Base-by-base conservation (phyloP, 2,113 vertebrate genomes). In the Bufo gargarizans region DNA sequence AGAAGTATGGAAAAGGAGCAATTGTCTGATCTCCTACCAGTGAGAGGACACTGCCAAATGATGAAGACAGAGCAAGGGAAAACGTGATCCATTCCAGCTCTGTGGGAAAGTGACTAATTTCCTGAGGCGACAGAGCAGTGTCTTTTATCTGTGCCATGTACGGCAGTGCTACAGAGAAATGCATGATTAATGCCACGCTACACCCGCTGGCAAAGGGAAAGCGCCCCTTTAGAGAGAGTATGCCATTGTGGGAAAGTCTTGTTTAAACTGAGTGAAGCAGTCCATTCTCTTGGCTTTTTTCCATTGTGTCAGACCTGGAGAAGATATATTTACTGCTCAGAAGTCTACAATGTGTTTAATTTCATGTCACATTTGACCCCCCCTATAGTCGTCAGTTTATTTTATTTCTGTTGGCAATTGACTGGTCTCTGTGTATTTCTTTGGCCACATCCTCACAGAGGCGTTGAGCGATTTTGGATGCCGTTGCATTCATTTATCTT, bases 101-200 rank as follows among this genome's bases (percentile, higher is more conserved):
- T 90, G 69, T 49, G 90, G 89, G 65, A 89, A 92, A 83, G 82
- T 87, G 80, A 90, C 83, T 89, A 81, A 11, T 45, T 88, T 49
- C 56, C 72, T 77, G 56, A 86, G 84, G 84, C 72, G 45, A 77
- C 76, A 76, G 72, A 77, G 22, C 72, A 77, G 50, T 45, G 84
- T 76, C 56, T 76, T 22, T 76, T 86, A 79, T 86, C 76, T 78
- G 20, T 43, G 76, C 20, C 19, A 49, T 17, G 61, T 86, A 67
- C 45, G 6, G 47, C 85, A n/a, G 43, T 77, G 43, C 22, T 63
- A 63, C 22, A 86, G 17, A 79, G 59, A 79, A 65, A 47, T 63
- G 33, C 45, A n/a, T 79, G 45, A 86, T 86, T 78, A 65, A 79
- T 79, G n/a, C 16, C 11, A 20, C 45, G 59, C 20, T 65, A 17